Percentiles rank a stretch among this genome's conserved stretches.
phyloP scores from a whole-genome alignment of 2,797 vertebrate species.

The Mareca strepera region DNA sequence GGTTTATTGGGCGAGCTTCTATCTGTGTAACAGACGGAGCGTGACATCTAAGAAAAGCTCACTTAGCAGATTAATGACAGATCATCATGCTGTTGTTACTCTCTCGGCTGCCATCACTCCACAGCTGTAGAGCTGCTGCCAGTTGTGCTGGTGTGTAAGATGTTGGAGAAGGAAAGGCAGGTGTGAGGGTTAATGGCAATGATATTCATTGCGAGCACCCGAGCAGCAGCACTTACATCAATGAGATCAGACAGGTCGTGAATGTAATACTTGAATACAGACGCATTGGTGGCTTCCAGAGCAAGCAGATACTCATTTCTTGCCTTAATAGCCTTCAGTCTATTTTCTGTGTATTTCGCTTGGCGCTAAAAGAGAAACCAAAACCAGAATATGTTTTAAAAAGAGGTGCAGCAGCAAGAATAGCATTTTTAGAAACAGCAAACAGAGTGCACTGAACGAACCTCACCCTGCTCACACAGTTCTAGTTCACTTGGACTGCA shows the following conservation, averaged over 20 bases:
- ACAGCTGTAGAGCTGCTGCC: not conserved
- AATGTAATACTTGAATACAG: conserved; percentile 99
- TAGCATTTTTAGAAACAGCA: not conserved
- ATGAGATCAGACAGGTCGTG: conserved; percentile 98
- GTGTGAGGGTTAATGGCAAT: not conserved
- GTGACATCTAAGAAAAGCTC: not conserved
- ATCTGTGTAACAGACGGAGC: not conserved
- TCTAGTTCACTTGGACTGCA: conserved; percentile 14
- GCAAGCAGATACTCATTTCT: conserved; percentile 96
- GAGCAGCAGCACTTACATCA: conserved; percentile 86
- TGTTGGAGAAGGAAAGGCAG: not conserved
- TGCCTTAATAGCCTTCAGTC: conserved; percentile 96
- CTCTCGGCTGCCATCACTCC: not conserved
- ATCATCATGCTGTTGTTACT: not conserved
- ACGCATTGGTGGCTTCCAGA: conserved; percentile 95
- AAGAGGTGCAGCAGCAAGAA: not conserved
- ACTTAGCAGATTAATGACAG: not conserved
- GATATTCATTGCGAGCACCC: not conserved
- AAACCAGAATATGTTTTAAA: not conserved
- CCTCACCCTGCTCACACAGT: not conserved
- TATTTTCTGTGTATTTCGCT: conserved; percentile 98
- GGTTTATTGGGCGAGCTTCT: not conserved
- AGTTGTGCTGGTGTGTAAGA: not conserved
- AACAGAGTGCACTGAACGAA: not conserved
- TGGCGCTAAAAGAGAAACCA: conserved; percentile 85